A percentile compares a stretch with the other conserved stretches of the same genome.
phyloP scores from a whole-genome alignment of 2,888 invertebrate species.

The Agriopis marginaria region DNA sequence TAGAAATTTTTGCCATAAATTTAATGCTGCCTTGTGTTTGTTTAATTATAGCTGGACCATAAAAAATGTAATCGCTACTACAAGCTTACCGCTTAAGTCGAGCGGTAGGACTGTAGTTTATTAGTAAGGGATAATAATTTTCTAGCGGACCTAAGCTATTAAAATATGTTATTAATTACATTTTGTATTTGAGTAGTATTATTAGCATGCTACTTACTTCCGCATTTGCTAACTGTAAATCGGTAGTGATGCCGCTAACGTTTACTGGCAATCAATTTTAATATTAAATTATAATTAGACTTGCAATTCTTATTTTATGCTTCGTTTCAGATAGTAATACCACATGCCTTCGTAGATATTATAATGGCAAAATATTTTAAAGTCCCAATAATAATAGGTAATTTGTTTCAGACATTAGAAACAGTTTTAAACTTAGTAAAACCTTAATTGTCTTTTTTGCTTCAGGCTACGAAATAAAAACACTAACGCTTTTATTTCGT shows the following conservation, averaged over 20 bases:
- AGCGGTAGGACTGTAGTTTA: not conserved
- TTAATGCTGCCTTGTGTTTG: conserved; percentile 22
- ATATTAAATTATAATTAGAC: not conserved
- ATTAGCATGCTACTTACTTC: conserved; percentile 1
- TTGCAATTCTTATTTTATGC: not conserved
- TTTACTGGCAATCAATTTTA: conserved; percentile 1
- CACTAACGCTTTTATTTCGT: too few species aligned
- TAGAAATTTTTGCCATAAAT: conserved; percentile 30
- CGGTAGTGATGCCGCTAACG: not conserved
- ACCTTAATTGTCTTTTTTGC: too few species aligned
- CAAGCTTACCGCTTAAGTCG: too few species aligned
- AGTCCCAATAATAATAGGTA: too few species aligned
- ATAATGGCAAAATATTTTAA: too few species aligned
- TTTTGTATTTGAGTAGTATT: conserved; percentile 1
- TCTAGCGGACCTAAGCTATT: not conserved
- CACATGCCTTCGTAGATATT: not conserved
- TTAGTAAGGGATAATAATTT: not conserved
- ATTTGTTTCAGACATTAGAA: too few species aligned
- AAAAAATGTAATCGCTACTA: conserved; percentile 9
- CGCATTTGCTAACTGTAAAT: not conserved
- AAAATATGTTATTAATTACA: conserved; percentile 8
- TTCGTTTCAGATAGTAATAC: not conserved
- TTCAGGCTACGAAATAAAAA: too few species aligned
- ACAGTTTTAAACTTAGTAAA: too few species aligned
- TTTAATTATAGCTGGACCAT: conserved; percentile 24